Percentiles rank a stretch among this genome's conserved stretches.
These are phyloP conservation scores for Struthidea cinerea DNA, from an alignment of 2,113 vertebrate species.

Conservation along the genomic window DNA sequence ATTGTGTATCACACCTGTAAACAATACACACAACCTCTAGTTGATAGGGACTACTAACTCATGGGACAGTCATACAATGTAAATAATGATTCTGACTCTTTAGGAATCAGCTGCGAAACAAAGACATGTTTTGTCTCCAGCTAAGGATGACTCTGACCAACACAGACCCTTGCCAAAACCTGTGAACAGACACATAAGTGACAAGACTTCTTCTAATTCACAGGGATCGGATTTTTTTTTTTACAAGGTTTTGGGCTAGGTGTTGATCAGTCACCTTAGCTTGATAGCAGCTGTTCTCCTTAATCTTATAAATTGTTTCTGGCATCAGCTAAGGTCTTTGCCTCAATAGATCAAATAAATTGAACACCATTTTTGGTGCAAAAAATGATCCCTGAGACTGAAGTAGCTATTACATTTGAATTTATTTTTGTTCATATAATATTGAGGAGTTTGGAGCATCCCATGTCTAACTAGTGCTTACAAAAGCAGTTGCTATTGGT, in stretches of 20 bases:
- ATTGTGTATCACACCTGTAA: background rate
- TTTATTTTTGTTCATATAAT: background rate
- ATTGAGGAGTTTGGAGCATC: background rate
- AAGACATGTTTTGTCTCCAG: background rate
- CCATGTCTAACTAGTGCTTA: background rate
- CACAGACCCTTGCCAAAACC: background rate
- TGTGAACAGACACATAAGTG: background rate
- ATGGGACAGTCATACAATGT: background rate
- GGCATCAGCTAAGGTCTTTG: background rate
- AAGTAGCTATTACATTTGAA: background rate
- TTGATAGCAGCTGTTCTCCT: background rate
- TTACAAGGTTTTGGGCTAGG: background rate
- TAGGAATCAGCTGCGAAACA: background rate
- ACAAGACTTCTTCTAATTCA: background rate
- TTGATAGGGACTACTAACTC: background rate
- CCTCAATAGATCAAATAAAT: background rate
- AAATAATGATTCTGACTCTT: background rate
- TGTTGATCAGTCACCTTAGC: background rate
- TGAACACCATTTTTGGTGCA: background rate
- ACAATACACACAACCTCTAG: background rate
- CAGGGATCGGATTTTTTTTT: fast-evolving
- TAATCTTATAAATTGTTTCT: background rate
- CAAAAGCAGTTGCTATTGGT: background rate
- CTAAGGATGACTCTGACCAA: background rate
- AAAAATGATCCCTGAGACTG: background rate